Conservation (phyloP, 2,113 vertebrate genomes). For the Laticauda colubrina region DNA sequence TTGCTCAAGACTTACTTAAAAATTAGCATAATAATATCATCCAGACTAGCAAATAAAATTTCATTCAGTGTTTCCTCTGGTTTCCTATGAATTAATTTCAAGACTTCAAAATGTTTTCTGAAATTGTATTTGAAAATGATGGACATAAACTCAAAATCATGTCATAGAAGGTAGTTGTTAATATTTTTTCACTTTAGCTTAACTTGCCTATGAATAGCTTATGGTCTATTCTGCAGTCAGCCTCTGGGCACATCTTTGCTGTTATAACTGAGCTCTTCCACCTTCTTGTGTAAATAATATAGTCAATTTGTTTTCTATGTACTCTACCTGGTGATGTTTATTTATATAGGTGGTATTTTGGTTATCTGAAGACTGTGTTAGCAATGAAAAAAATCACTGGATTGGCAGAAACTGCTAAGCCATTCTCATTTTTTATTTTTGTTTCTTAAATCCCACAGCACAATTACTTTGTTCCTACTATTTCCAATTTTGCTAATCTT, state of each 20-base stretch:
- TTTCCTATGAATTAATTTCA: background rate
- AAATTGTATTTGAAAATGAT: background rate
- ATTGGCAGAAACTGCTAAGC: background rate
- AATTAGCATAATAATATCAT: conserved; percentile 11
- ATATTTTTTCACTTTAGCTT: background rate
- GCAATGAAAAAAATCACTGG: background rate
- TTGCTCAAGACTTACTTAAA: conserved; percentile 50
- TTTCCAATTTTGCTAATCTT: background rate
- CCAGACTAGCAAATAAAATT: conserved; percentile 35
- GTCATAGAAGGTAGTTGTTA: background rate
- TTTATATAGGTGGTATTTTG: background rate
- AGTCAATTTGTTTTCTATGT: background rate
- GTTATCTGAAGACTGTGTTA: background rate
- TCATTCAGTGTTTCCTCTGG: background rate
- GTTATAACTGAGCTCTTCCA: background rate
- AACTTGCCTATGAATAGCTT: background rate
- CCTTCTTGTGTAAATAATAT: background rate
- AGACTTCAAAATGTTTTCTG: background rate
- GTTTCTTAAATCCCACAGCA: background rate
- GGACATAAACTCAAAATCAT: background rate
- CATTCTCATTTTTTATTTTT: background rate
- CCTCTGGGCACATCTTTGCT: background rate
- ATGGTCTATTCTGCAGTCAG: background rate
- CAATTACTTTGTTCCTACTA: background rate
- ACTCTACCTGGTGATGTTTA: background rate